phyloP scores from a whole-genome alignment of 2,113 vertebrate species.

The Bucco capensis region DNA sequence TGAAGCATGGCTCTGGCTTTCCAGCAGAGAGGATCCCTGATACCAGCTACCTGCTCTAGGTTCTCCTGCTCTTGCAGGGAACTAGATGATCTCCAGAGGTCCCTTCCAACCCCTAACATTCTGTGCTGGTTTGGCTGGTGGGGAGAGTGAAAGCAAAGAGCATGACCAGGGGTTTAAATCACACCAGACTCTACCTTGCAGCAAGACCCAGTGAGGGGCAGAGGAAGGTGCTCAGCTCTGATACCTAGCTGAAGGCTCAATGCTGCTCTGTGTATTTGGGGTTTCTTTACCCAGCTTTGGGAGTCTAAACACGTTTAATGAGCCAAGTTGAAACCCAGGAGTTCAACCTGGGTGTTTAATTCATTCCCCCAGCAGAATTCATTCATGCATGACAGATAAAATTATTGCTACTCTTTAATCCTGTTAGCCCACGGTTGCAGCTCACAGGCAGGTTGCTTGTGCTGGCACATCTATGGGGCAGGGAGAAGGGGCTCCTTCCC shows the following conservation, averaged over 20 bases:
- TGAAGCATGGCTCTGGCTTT: fast-evolving
- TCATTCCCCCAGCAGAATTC: neutral
- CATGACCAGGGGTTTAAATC: neutral
- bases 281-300: neutral
- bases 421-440: neutral
- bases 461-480: neutral
- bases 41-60: too few species aligned
- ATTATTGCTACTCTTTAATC: neutral
- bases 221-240: neutral
- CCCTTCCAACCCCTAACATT: too few species aligned
- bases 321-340: neutral
- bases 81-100: too few species aligned
- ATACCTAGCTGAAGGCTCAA: neutral
- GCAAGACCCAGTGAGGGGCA: neutral
- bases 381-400: fast-evolving
- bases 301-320: neutral
- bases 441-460: neutral
- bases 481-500: neutral
- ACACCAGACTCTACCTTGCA: neutral
- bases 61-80: too few species aligned
- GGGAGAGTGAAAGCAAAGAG: neutral
- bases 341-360: neutral
- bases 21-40: neutral
- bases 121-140: neutral
- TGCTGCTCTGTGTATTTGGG: fast-evolving